Conservation (phyloP, 1,140 invertebrate genomes). For the Papilio machaon region DNA sequence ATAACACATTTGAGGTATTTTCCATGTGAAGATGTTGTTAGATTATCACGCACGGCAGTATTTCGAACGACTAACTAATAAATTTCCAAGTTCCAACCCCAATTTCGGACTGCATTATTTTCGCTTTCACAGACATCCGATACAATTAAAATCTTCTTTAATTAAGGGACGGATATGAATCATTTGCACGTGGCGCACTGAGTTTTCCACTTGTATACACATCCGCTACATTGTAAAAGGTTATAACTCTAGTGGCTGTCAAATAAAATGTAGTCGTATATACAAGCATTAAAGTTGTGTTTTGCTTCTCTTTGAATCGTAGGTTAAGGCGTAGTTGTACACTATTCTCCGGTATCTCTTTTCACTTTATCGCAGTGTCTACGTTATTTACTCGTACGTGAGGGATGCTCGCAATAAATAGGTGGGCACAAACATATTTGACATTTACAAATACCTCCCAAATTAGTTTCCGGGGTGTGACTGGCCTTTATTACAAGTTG, state of each 20-base stretch:
- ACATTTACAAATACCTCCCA: slow-evolving; percentile 77
- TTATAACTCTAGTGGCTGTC: slow-evolving; percentile 51
- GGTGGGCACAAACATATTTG: slow-evolving; percentile 79
- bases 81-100: slow-evolving; percentile 76
- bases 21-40: slow-evolving; percentile 3
- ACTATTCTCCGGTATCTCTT: slow-evolving; percentile 71
- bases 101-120: slow-evolving; percentile 82
- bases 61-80: slow-evolving; percentile 73
- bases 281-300: slow-evolving; percentile 49
- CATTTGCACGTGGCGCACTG: slow-evolving; percentile 82
- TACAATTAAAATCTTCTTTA: slow-evolving; percentile 83
- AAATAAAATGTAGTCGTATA: slow-evolving; percentile 58
- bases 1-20: neutral
- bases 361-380: slow-evolving; percentile 78
- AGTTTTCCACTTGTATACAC: slow-evolving; percentile 79
- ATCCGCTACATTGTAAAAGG: slow-evolving; percentile 54
- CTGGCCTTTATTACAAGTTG: slow-evolving; percentile 69
- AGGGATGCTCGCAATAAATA: slow-evolving; percentile 79
- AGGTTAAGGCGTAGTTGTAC: slow-evolving; percentile 57
- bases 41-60: slow-evolving; percentile 73
- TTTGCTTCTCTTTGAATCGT: slow-evolving; percentile 40
- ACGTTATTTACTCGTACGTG: slow-evolving; percentile 78
- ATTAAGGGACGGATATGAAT: slow-evolving; percentile 82
- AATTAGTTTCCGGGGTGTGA: slow-evolving; percentile 75
- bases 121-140: slow-evolving; percentile 82